These are phyloP conservation scores for Anguilla rostrata DNA, from an alignment of 2,113 vertebrate genomes.

Conservation along the genomic window DNA sequence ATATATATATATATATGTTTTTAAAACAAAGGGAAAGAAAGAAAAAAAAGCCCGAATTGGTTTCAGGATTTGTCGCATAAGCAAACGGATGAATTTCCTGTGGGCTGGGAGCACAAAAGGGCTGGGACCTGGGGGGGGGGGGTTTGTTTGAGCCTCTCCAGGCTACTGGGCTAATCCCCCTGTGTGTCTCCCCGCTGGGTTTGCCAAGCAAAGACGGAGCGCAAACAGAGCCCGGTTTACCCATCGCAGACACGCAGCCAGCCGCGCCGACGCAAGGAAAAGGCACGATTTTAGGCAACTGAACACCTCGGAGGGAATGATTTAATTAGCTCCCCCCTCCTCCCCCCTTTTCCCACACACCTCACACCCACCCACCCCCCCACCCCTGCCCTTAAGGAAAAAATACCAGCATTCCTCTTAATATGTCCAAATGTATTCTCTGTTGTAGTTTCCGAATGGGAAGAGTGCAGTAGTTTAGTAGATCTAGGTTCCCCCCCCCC, in stretches of 20 bases:
- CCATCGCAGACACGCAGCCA: constrained; percentile 48
- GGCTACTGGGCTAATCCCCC: constrained; percentile 37
- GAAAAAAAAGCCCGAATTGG: constrained; percentile 3
- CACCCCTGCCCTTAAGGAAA: not conserved
- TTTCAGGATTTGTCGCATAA: not conserved
- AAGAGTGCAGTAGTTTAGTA: too few species aligned
- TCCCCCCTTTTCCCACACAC: not conserved
- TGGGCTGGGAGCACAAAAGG: constrained; percentile 37
- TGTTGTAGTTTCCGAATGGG: too few species aligned
- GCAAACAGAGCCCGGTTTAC: constrained; percentile 54
- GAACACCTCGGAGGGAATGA: not conserved
- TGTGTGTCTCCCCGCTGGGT: constrained; percentile 21
- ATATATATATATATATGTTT: not conserved
- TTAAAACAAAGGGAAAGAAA: not conserved
- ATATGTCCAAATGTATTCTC: too few species aligned
- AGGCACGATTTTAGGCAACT: not conserved
- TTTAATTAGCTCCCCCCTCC: not conserved
- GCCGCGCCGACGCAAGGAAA: constrained; percentile 46
- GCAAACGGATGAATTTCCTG: constrained; percentile 42
- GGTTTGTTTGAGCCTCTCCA: constrained; percentile 40
- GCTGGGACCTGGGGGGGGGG: constrained; percentile 24
- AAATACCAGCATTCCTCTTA: not conserved
- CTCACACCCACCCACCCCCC: not conserved
- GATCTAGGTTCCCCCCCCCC: too few species aligned
- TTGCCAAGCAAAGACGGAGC: constrained; percentile 38